A percentile compares a stretch with the other conserved stretches of the same genome.
phyloP scores from a whole-genome alignment of 2,113 vertebrate genomes.

The Chaetodon trifascialis region DNA sequence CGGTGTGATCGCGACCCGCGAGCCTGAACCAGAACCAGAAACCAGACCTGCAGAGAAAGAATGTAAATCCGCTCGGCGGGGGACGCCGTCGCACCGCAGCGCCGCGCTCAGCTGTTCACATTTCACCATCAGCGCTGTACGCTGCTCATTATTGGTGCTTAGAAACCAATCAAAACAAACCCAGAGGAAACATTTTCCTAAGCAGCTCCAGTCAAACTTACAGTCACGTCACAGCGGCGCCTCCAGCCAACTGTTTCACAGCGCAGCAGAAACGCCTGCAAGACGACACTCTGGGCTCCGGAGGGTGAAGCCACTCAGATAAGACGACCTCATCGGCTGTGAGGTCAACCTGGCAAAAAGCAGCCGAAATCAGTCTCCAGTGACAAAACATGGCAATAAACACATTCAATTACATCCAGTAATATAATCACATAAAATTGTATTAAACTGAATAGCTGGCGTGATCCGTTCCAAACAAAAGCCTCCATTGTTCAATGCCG shows the following conservation, averaged over 20 bases:
- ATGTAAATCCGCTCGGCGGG: conserved; percentile 5
- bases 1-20: background rate
- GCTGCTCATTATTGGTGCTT: background rate
- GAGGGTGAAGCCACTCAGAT: background rate
- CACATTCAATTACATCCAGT: background rate
- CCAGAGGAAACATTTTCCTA: background rate
- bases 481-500: background rate
- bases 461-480: background rate
- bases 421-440: background rate
- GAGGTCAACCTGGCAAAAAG: background rate
- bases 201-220: background rate
- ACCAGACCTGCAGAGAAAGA: background rate
- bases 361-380: background rate
- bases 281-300: background rate
- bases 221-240: background rate
- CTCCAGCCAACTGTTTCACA: background rate
- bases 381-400: background rate
- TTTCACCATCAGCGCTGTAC: background rate
- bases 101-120: background rate
- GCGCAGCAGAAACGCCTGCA: background rate
- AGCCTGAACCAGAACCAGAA: background rate
- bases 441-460: background rate
- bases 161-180: conserved; percentile 1
- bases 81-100: background rate
- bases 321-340: background rate